These are phyloP conservation scores for Torymus aiolomorphi DNA, from an alignment of 2,888 invertebrate species.

Conservation along the genomic window DNA sequence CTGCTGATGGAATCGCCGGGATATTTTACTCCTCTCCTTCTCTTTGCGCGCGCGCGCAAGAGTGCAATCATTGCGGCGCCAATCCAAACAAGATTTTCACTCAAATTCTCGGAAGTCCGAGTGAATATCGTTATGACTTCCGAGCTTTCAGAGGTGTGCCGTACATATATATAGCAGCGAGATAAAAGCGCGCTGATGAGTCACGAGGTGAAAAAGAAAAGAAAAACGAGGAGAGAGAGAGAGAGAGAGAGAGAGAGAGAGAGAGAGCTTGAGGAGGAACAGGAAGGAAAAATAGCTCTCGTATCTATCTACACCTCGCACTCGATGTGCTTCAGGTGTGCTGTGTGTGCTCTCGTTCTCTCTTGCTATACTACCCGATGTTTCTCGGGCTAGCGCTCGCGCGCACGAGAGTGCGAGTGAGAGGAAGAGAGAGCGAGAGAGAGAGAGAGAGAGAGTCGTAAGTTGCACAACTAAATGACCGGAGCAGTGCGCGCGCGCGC, in stretches of 20 bases:
- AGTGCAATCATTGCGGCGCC: no score
- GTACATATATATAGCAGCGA: neutral
- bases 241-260: no score
- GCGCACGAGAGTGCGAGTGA: no score
- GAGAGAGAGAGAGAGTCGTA: constrained; percentile 17
- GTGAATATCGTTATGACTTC: neutral
- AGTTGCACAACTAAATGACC: constrained; percentile 47
- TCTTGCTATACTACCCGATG: no score
- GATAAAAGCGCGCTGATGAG: neutral
- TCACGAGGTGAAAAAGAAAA: neutral
- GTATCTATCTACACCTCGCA: no score
- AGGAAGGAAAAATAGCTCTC: neutral
- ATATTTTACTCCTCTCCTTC: neutral
- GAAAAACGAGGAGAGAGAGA: no score
- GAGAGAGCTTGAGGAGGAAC: no score
- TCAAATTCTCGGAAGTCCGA: constrained; percentile 5
- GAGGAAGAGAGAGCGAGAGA: neutral
- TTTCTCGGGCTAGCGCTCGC: no score
- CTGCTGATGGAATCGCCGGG: neutral
- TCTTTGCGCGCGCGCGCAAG: neutral
- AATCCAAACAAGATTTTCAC: neutral
- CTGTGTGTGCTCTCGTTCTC: no score
- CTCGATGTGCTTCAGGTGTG: no score
- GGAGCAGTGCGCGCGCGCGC: constrained; percentile 8
- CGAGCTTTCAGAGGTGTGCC: no score